Conservation (phyloP, 2,888 invertebrate species). For the Octodonta nipae region DNA sequence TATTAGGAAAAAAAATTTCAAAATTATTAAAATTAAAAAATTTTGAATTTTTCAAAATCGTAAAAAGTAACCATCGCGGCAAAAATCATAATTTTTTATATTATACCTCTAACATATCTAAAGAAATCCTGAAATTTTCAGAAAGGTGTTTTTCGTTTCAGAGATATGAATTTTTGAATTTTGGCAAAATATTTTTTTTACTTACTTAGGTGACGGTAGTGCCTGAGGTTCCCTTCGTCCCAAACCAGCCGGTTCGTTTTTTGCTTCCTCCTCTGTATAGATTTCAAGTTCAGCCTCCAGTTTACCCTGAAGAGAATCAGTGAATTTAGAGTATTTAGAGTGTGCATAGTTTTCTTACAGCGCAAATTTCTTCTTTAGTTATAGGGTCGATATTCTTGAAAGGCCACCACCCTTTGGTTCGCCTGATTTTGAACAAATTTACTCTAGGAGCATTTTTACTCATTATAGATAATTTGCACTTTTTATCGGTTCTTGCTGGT, state of each 20-base stretch:
- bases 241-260: slow-evolving; percentile 47
- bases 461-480: slow-evolving; percentile 37
- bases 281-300: slow-evolving; percentile 55
- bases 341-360: slow-evolving; percentile 21
- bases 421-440: slow-evolving; percentile 49
- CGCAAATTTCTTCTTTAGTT: slow-evolving; percentile 18
- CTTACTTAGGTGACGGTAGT: slow-evolving; percentile 50
- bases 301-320: slow-evolving; percentile 42
- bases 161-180: too few relatives aligned
- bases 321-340: neutral
- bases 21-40: too few relatives aligned
- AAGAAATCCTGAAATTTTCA: too few relatives aligned
- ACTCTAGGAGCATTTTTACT: slow-evolving; percentile 37
- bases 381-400: slow-evolving; percentile 30
- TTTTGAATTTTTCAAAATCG: too few relatives aligned
- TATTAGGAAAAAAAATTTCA: too few relatives aligned
- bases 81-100: too few relatives aligned
- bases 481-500: slow-evolving; percentile 38
- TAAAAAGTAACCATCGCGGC: too few relatives aligned
- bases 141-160: too few relatives aligned
- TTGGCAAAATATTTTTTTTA: slow-evolving; percentile 12
- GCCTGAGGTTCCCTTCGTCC: slow-evolving; percentile 51
- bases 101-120: too few relatives aligned
- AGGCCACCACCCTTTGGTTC: slow-evolving; percentile 59
- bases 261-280: slow-evolving; percentile 45